Percentiles rank a stretch among this genome's conserved stretches.
Conservation (phyloP, 2,113 vertebrate genomes). For the Percopsis transmontana region DNA sequence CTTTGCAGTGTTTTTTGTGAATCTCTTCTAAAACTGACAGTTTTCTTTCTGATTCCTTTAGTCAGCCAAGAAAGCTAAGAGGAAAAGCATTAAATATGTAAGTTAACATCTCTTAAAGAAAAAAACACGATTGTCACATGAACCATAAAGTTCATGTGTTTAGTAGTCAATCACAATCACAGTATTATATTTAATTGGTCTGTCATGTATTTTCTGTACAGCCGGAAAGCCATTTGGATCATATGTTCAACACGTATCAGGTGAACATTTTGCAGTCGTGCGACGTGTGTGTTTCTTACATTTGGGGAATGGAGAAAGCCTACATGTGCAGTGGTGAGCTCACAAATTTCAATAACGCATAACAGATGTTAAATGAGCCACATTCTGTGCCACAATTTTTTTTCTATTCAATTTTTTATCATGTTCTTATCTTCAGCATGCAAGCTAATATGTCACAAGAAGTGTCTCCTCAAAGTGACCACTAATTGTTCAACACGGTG, state of each 20-base stretch:
- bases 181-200: neutral
- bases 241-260: slow-evolving; percentile 90
- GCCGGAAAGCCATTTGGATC: slow-evolving; percentile 85
- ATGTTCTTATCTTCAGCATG: slow-evolving; percentile 78
- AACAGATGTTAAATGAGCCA: neutral
- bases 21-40: neutral
- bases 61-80: slow-evolving; percentile 83
- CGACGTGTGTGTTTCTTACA: slow-evolving; percentile 90
- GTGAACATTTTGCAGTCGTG: slow-evolving; percentile 95
- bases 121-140: neutral
- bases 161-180: neutral
- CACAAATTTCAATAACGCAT: neutral
- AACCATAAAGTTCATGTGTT: no score
- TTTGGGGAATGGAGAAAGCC: slow-evolving; percentile 98
- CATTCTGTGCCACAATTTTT: neutral
- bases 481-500: slow-evolving; percentile 79
- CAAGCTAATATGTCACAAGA: slow-evolving; percentile 95
- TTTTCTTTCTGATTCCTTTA: slow-evolving; percentile 45
- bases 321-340: slow-evolving; percentile 91
- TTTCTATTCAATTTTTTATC: neutral
- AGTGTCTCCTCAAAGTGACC: slow-evolving; percentile 88
- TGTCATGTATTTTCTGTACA: slow-evolving; percentile 38
- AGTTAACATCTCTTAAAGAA: slow-evolving; percentile 58
- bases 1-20: neutral
- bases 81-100: slow-evolving; percentile 87